A percentile compares a stretch with the other conserved stretches of the same genome.
phyloP scores from a whole-genome alignment of 2,888 invertebrate species.

The Eupithecia subumbrata region DNA sequence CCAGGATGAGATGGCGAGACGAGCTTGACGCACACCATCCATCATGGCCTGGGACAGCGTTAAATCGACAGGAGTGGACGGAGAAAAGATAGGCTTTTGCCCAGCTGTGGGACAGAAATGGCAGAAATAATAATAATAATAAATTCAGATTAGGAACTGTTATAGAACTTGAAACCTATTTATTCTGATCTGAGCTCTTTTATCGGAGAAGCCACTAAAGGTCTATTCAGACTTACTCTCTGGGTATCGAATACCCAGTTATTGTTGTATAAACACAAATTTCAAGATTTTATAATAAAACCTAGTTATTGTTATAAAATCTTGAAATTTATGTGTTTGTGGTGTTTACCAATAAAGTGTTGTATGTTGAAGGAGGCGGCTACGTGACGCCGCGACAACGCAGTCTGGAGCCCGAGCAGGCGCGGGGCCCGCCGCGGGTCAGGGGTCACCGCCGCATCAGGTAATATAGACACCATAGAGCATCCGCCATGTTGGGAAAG shows the following conservation, averaged over 20 bases:
- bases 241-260: neutral
- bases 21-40: too few species aligned
- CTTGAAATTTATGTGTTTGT: too few species aligned
- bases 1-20: too few species aligned
- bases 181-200: neutral
- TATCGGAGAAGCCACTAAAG: neutral
- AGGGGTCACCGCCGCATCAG: conserved; percentile 84
- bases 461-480: conserved; percentile 58
- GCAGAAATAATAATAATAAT: too few species aligned
- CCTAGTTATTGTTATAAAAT: too few species aligned
- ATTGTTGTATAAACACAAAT: too few species aligned
- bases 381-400: conserved; percentile 90
- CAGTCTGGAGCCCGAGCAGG: conserved; percentile 90
- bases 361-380: conserved; percentile 86
- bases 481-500: neutral
- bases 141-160: neutral
- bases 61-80: too few species aligned
- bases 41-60: too few species aligned
- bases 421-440: conserved; percentile 64
- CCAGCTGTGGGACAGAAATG: too few species aligned
- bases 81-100: too few species aligned
- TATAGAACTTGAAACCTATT: too few species aligned
- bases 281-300: too few species aligned
- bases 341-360: neutral
- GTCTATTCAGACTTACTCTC: neutral